These are phyloP conservation scores for Lichenostomus cassidix DNA, from an alignment of 2,113 vertebrate species.

Conservation along the genomic window DNA sequence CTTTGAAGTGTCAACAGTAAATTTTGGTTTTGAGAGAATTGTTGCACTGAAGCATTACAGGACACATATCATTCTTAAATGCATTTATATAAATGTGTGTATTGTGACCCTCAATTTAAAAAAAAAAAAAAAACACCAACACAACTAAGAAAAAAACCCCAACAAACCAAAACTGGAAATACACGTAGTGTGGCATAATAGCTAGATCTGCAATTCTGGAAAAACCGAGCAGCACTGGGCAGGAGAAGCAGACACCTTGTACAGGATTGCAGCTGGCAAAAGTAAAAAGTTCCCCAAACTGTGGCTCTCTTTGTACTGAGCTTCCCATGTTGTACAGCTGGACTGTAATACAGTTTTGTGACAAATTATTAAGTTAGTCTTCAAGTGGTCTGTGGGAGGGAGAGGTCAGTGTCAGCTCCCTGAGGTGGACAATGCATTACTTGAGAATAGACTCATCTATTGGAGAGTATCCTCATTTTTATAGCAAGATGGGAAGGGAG, in stretches of 20 bases:
- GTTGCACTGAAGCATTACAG: accelerated
- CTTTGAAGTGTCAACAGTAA: not conserved
- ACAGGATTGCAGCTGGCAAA: not conserved
- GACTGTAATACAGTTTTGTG: not conserved
- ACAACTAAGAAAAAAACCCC: not conserved
- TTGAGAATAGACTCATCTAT: accelerated
- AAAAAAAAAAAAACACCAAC: not conserved
- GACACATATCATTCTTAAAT: not conserved
- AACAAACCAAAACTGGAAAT: not conserved
- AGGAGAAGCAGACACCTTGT: not conserved
- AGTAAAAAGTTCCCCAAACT: not conserved
- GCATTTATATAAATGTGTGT: not conserved
- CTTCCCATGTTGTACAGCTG: not conserved
- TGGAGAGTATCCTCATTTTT: not conserved
- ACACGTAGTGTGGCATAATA: not conserved
- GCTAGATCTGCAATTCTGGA: not conserved
- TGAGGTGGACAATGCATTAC: not conserved
- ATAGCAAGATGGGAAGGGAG: not conserved
- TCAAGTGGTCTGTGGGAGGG: not conserved
- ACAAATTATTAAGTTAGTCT: not conserved
- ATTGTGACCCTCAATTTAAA: not conserved
- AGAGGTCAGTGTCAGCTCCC: not conserved
- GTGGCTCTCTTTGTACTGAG: not conserved
- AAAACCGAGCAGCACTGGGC: not conserved
- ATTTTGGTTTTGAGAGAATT: not conserved